These are phyloP conservation scores for Rhadinocentrus ornatus DNA, from an alignment of 2,797 vertebrate genomes.

Conservation along the genomic window DNA sequence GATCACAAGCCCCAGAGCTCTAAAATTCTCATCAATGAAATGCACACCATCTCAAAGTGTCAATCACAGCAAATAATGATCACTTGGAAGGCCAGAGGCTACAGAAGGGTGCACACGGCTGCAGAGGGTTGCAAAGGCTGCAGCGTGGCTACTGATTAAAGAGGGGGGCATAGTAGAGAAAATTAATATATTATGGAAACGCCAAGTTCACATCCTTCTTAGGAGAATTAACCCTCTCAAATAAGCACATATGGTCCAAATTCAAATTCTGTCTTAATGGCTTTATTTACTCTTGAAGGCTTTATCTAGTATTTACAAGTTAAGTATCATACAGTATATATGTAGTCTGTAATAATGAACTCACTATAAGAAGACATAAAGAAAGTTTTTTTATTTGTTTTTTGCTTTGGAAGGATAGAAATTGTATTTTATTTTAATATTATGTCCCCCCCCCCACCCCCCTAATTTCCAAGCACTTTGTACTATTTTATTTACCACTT, in stretches of 20 bases:
- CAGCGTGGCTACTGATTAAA: slow-evolving; percentile 19
- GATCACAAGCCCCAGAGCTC: slow-evolving; percentile 76
- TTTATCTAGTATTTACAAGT: not conserved
- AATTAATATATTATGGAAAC: slow-evolving; percentile 16
- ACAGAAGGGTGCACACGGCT: slow-evolving; percentile 20
- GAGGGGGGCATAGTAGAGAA: slow-evolving; percentile 16
- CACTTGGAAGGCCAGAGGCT: slow-evolving; percentile 46
- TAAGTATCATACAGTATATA: not conserved
- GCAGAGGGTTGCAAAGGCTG: slow-evolving; percentile 20
- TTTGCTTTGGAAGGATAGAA: slow-evolving; percentile 55
- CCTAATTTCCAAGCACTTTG: slow-evolving; percentile 70
- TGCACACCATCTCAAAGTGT: slow-evolving; percentile 77
- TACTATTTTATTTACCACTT: slow-evolving; percentile 72
- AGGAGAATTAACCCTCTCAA: slow-evolving; percentile 11
- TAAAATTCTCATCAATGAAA: slow-evolving; percentile 81
- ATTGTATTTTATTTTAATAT: slow-evolving; percentile 28
- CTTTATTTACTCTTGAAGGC: not conserved
- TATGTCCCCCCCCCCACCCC: too few species aligned
- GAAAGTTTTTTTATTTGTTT: slow-evolving; percentile 51
- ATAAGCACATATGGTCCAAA: slow-evolving; percentile 3
- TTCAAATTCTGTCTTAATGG: not conserved
- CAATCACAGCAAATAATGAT: slow-evolving; percentile 72
- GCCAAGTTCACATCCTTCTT: not conserved
- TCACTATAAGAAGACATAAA: slow-evolving; percentile 25
- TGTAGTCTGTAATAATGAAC: slow-evolving; percentile 29